Conservation (phyloP, 2,888 invertebrate genomes). For the Plusia festucae region DNA sequence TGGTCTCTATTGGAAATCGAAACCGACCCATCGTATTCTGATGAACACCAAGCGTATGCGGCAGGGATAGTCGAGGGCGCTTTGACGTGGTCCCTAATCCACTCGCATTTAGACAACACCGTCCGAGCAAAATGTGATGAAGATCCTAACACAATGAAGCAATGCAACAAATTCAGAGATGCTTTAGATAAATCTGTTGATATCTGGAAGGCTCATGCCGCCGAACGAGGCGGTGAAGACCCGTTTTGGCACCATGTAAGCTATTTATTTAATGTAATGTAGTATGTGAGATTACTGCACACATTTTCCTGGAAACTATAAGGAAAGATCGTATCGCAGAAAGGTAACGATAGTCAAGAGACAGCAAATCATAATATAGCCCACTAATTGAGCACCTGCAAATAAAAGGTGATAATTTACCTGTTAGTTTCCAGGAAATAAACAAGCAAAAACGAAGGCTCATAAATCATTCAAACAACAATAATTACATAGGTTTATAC, state of each 20-base stretch:
- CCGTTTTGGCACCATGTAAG: slow-evolving; percentile 96
- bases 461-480: not conserved
- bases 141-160: slow-evolving; percentile 78
- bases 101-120: slow-evolving; percentile 94
- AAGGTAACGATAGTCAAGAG: not conserved
- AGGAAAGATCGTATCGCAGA: not conserved
- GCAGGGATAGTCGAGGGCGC: slow-evolving; percentile 96
- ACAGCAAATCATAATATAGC: not conserved
- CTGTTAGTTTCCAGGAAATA: not conserved
- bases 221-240: slow-evolving; percentile 80
- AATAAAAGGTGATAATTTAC: not conserved
- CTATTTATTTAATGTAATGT: slow-evolving; percentile 8
- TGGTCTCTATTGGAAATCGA: slow-evolving; percentile 95
- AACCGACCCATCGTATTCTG: slow-evolving; percentile 92
- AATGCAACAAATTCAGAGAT: slow-evolving; percentile 91
- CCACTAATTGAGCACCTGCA: not conserved
- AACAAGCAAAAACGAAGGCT: not conserved
- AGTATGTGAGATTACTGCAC: not conserved
- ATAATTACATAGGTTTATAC: not conserved
- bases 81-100: slow-evolving; percentile 94
- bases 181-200: slow-evolving; percentile 91
- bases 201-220: slow-evolving; percentile 90
- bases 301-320: not conserved
- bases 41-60: slow-evolving; percentile 95
- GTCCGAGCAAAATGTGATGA: slow-evolving; percentile 85